Evolutionary conservation across 2,888 invertebrate species (phyloP).

Genomic region (Spisula solida): DNA sequence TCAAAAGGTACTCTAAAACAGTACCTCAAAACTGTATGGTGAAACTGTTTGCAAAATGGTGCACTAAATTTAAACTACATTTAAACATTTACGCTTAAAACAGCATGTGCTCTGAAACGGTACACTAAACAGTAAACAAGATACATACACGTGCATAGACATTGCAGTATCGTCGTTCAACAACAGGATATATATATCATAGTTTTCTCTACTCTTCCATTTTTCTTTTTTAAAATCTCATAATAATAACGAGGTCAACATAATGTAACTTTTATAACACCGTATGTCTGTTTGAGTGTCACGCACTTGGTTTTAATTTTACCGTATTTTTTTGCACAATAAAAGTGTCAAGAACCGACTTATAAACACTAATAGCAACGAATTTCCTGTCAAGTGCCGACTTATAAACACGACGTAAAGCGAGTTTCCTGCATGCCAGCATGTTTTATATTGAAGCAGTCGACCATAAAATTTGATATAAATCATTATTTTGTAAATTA

Average conservation of each 20-base stretch:
- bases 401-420: not conserved
- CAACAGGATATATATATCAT: too few relatives aligned
- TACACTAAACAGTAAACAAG: too few relatives aligned
- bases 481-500: not conserved
- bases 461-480: not conserved
- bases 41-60: too few relatives aligned
- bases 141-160: too few relatives aligned
- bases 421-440: not conserved
- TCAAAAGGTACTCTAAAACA: too few relatives aligned
- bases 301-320: not conserved
- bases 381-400: not conserved
- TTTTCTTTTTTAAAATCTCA: not conserved
- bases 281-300: not conserved
- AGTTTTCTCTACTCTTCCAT: not conserved
- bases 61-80: too few relatives aligned
- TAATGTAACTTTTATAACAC: not conserved
- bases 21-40: too few relatives aligned
- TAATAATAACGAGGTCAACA: not conserved
- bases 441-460: not conserved
- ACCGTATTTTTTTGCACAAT: conserved; percentile 14
- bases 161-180: too few relatives aligned
- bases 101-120: too few relatives aligned
- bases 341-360: conserved; percentile 9
- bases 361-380: not conserved
- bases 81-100: too few relatives aligned